These are phyloP conservation scores for Anneissia japonica DNA, from an alignment of 35 echinoderm and acorn worm species.

Conservation along the genomic window DNA sequence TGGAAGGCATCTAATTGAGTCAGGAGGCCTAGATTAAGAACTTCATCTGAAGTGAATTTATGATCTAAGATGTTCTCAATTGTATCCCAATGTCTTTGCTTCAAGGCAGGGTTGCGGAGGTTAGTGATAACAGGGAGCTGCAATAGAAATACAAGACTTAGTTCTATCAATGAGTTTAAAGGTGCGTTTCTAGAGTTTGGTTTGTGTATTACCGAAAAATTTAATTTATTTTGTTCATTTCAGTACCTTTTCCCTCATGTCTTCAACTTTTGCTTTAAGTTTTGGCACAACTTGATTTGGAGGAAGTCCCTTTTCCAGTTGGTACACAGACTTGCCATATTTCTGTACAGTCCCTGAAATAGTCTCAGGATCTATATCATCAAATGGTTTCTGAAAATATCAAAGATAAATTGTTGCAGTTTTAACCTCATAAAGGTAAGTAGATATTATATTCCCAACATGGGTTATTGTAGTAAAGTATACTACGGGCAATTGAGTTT, in stretches of 20 bases:
- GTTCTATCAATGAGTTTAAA: too few relatives aligned
- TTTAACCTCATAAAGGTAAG: too few relatives aligned
- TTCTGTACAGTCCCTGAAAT: slow-evolving; percentile 65
- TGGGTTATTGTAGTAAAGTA: too few relatives aligned
- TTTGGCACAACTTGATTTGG: slow-evolving; percentile 93
- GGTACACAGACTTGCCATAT: slow-evolving; percentile 89
- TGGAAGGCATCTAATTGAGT: slow-evolving; percentile 80
- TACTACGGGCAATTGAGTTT: background rate
- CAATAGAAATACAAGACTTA: background rate
- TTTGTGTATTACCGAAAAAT: too few relatives aligned
- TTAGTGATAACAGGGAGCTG: slow-evolving; percentile 96
- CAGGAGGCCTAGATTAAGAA: slow-evolving; percentile 65
- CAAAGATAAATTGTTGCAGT: too few relatives aligned
- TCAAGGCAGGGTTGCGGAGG: slow-evolving; percentile 82
- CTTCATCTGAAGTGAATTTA: slow-evolving; percentile 75
- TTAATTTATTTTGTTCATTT: too few relatives aligned
- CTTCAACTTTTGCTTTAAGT: slow-evolving; percentile 89
- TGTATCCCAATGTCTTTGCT: slow-evolving; percentile 86
- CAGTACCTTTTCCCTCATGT: slow-evolving; percentile 93
- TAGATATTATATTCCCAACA: too few relatives aligned
- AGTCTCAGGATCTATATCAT: slow-evolving; percentile 70
- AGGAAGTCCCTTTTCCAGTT: slow-evolving; percentile 92
- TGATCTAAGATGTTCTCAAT: slow-evolving; percentile 82
- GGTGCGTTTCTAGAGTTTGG: too few relatives aligned
- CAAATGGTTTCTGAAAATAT: slow-evolving; percentile 35